Evolutionary conservation across 2,888 invertebrate genomes (phyloP), one percentile per base, ranked within the genome.

Genomic region (Stenodema calcarata): DNA sequence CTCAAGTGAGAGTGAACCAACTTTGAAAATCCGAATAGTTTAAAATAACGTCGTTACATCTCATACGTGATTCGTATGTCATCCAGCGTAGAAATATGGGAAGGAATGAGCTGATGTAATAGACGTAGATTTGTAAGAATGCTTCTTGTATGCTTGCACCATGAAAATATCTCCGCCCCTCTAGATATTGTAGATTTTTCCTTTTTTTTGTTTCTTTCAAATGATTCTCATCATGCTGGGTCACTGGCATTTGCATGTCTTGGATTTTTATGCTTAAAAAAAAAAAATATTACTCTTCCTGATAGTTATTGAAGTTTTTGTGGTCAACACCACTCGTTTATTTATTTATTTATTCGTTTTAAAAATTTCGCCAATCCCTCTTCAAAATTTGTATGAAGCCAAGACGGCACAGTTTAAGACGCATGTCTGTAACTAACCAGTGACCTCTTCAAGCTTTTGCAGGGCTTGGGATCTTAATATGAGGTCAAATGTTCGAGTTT

Each of bases 251-350:
- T 30, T 30, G 41, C 42, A 75, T 42, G 41, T 11, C 23, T 23
- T 27, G 16, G 1, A 7, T 47, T 47, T 47, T 47, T 28, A 11
- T 79, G 44, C 23, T 42, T 27, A 6, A 6, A 6, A 16, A n/a
- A n/a, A n/a, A n/a, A n/a, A n/a, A n/a, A n/a, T n/a, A 44, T 42
- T 78, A 41, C 47, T 78, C 86, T 78, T 76, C 86, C 86, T 86
- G 86, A 86, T 86, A 86, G 86, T 86, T 86, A 86, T 86, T 86
- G 86, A 86, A 86, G 86, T 86, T 78, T 69, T 44, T 73, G 30
- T 73, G 62, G 23, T 23, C 11, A 18, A 62, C 9, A 62, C 23
- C 62, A 23, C 23, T 81, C 62, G 50, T 50, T 27, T 28, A 11
- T 80, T 54, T 18, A 18, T 44, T 73, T 69, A 27, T 23, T 18